phyloP scores from a whole-genome alignment of 2,888 invertebrate species.

The Ametastegia equiseti region DNA sequence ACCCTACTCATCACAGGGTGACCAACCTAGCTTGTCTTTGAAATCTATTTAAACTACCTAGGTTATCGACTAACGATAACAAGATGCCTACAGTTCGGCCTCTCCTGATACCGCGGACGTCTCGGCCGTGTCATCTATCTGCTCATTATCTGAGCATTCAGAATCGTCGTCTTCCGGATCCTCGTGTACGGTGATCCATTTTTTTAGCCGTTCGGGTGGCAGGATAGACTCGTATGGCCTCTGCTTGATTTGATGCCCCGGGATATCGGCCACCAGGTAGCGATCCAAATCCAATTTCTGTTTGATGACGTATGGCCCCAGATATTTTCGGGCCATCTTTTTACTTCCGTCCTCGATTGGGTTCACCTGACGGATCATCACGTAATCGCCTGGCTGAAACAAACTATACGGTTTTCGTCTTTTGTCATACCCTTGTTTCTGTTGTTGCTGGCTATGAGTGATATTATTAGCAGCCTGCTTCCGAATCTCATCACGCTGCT shows the following conservation, averaged over 20 bases:
- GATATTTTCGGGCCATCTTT: background rate
- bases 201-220: background rate
- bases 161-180: background rate
- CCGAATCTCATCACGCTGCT: background rate
- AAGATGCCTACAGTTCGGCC: conserved; percentile 7
- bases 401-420: background rate
- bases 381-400: background rate
- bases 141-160: background rate
- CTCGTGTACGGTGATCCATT: background rate
- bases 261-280: conserved; percentile 1
- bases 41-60: too few relatives aligned
- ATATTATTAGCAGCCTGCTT: background rate
- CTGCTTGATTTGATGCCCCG: background rate
- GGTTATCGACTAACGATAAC: too few relatives aligned
- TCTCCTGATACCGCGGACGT: background rate
- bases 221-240: background rate
- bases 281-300: background rate
- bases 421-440: background rate
- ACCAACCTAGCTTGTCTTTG: too few relatives aligned
- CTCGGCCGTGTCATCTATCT: background rate
- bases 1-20: too few relatives aligned
- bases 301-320: background rate
- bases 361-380: background rate
- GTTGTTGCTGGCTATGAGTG: background rate
- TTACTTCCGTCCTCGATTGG: background rate